phyloP scores from a whole-genome alignment of 2,888 invertebrate genomes.

The Philereme transversata region DNA sequence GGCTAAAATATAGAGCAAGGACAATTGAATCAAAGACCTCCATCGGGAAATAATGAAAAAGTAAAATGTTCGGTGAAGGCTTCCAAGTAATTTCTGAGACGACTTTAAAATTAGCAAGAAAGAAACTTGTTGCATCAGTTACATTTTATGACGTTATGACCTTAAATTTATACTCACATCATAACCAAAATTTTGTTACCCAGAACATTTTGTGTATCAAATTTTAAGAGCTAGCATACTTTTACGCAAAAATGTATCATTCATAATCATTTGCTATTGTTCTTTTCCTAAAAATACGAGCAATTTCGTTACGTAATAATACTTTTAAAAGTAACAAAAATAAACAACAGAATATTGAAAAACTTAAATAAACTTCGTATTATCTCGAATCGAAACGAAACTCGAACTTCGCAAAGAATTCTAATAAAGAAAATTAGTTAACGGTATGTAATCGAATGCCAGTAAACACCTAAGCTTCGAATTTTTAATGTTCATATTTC shows the following conservation, averaged over 20 bases:
- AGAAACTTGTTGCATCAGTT: conserved; percentile 17
- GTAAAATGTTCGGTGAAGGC: conserved; percentile 8
- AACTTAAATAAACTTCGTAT: conserved; percentile 36
- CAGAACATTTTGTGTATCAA: too few relatives aligned
- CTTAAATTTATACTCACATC: neutral
- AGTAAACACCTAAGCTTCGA: conserved; percentile 38
- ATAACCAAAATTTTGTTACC: too few relatives aligned
- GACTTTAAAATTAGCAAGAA: conserved; percentile 20
- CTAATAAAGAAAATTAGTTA: conserved; percentile 52
- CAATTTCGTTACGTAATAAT: conserved; percentile 21
- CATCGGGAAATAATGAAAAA: neutral
- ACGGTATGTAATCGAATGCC: conserved; percentile 45
- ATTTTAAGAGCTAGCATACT: too few relatives aligned
- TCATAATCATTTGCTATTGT: too few relatives aligned
- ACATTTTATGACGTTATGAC: conserved; percentile 9
- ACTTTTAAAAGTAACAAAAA: conserved; percentile 30
- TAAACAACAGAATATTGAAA: conserved; percentile 33
- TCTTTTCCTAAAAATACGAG: too few relatives aligned
- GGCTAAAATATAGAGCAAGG: conserved; percentile 2
- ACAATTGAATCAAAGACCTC: conserved; percentile 1
- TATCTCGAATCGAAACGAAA: conserved; percentile 41
- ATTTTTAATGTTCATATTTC: conserved; percentile 30
- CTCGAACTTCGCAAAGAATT: conserved; percentile 48
- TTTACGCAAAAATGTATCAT: too few relatives aligned
- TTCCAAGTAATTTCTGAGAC: neutral